Conservation (phyloP, 2,113 vertebrate species). For the Atrichornis clamosus region DNA sequence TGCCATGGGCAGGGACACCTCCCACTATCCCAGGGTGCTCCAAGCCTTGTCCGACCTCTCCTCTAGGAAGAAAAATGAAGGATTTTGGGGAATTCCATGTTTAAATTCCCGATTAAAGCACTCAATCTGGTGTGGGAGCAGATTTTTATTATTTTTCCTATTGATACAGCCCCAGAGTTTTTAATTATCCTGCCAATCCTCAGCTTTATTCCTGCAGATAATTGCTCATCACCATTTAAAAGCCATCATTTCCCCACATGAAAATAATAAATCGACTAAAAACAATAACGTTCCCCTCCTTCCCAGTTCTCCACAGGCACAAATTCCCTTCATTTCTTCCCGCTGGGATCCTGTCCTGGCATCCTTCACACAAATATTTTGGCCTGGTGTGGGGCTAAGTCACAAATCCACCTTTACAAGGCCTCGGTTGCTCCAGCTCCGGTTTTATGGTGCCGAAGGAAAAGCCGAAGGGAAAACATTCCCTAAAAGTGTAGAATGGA, state of each 20-base stretch:
- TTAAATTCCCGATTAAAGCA: background rate
- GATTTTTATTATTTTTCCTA: background rate
- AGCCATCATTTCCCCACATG: background rate
- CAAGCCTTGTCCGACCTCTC: background rate
- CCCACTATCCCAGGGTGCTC: background rate
- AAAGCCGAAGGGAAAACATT: background rate
- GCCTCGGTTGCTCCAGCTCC: background rate
- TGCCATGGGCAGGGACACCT: background rate
- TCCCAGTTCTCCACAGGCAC: background rate
- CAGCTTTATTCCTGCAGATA: background rate
- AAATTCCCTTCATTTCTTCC: background rate
- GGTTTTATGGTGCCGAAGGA: background rate
- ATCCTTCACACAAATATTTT: slow-evolving; percentile 20
- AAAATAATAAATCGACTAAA: background rate
- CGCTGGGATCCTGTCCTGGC: background rate
- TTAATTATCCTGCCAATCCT: background rate
- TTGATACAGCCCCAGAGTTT: background rate
- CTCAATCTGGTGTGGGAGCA: background rate
- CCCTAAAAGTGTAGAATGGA: background rate
- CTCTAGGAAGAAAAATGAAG: rapidly evolving
- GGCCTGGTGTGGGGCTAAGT: background rate
- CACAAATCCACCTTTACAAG: slow-evolving; percentile 20
- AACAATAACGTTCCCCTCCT: background rate
- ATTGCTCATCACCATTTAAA: rapidly evolving
- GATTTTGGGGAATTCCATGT: background rate